Evolutionary conservation across 2,797 vertebrate species (phyloP).

Genomic region (Echeneis naucrates): DNA sequence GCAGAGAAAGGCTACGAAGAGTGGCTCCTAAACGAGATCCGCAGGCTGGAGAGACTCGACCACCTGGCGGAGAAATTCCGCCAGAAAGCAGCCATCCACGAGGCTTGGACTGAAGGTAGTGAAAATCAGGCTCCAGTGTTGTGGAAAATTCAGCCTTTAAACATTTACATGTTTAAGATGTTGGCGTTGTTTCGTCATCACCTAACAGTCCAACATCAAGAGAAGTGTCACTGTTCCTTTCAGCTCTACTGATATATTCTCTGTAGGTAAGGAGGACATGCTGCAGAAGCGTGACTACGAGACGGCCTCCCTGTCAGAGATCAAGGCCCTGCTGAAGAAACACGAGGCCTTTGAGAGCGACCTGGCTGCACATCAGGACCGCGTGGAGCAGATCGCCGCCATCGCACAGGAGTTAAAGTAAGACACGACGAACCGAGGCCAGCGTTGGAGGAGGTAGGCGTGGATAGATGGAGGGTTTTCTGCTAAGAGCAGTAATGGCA

Average conservation of each 20-base stretch:
- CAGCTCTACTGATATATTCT: not conserved
- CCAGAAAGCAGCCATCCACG: conserved; percentile 98
- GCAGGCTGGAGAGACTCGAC: conserved; percentile 95
- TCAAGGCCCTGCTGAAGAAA: conserved; percentile 98
- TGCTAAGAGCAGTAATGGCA: not conserved
- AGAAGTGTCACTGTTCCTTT: not conserved
- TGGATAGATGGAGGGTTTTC: not conserved
- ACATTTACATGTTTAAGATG: not conserved
- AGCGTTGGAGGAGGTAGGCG: not conserved
- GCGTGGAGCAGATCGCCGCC: conserved; percentile 98
- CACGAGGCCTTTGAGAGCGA: conserved; percentile 99
- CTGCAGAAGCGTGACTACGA: conserved; percentile 94
- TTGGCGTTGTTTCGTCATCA: not conserved
- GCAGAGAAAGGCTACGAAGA: conserved; percentile 98
- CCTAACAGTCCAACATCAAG: not conserved
- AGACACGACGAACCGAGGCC: conserved; percentile 28
- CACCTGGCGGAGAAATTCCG: conserved; percentile 98
- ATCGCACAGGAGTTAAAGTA: conserved; percentile 99
- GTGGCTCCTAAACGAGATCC: conserved; percentile 98
- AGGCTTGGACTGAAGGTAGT: conserved; percentile 93
- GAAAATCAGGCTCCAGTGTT: not conserved
- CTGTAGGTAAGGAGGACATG: conserved; percentile 94
- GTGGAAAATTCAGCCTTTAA: conserved; percentile 1
- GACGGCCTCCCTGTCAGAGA: conserved; percentile 94
- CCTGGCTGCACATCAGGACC: conserved; percentile 97